phyloP scores from a whole-genome alignment of 2,888 invertebrate genomes.

The Drosophila mimica region DNA sequence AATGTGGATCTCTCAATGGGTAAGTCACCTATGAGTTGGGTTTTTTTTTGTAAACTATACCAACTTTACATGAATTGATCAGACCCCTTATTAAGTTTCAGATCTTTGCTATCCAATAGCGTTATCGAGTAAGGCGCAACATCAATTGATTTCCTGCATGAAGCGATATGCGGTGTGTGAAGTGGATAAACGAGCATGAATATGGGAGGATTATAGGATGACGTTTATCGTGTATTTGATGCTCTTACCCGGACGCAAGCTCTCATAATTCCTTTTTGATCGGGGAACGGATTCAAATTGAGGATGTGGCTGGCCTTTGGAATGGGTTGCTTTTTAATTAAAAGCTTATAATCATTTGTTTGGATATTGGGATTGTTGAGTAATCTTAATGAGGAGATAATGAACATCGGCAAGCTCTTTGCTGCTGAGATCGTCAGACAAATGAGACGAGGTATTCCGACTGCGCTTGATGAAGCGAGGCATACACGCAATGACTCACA shows the following conservation, averaged over 20 bases:
- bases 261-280: neutral
- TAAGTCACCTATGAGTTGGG: neutral
- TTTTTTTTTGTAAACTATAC: neutral
- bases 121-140: neutral
- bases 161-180: neutral
- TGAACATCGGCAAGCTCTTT: no score
- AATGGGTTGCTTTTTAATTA: neutral
- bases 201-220: no score
- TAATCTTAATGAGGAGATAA: no score
- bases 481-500: no score
- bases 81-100: no score
- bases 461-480: no score
- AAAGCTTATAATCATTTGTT: no score
- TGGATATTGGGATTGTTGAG: neutral
- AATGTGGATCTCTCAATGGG: neutral
- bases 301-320: no score
- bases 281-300: neutral
- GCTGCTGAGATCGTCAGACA: no score
- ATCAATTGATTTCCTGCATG: constrained; percentile 6
- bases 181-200: neutral
- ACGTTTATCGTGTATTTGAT: neutral
- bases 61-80: neutral
- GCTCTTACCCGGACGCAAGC: constrained; percentile 1
- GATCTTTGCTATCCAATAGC: neutral
- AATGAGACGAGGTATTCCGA: no score